Percentiles rank a stretch among this genome's conserved stretches.
phyloP scores from a whole-genome alignment of 2,888 invertebrate genomes.

The Andrena fulva region DNA sequence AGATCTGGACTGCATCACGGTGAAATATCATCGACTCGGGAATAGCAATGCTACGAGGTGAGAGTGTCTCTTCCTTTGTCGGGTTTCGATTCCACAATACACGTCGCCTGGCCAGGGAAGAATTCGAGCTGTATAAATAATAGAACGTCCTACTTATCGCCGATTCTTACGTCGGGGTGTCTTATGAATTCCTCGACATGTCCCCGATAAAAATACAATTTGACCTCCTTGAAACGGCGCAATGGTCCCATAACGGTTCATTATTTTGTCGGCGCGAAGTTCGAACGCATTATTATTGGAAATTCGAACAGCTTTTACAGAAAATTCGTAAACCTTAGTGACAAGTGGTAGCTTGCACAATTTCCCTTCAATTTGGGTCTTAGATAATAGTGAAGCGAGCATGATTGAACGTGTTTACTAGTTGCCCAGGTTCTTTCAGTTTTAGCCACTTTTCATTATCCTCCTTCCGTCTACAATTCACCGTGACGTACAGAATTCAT shows the following conservation, averaged over 20 bases:
- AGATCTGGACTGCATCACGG: slow-evolving; percentile 54
- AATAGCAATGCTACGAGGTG: slow-evolving; percentile 56
- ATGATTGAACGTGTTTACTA: too few species aligned
- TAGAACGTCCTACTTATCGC: slow-evolving; percentile 2
- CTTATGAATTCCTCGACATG: not conserved
- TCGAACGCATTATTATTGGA: too few species aligned
- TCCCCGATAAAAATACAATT: slow-evolving; percentile 1
- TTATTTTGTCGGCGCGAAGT: not conserved
- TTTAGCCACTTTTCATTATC: too few species aligned
- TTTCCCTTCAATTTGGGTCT: too few species aligned
- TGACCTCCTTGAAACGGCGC: not conserved
- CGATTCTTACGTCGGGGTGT: not conserved
- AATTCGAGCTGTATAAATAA: slow-evolving; percentile 32
- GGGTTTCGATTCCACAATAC: slow-evolving; percentile 41
- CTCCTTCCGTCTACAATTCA: too few species aligned
- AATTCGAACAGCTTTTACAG: too few species aligned
- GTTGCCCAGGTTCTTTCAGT: too few species aligned
- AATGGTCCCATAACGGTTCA: not conserved
- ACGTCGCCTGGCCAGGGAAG: slow-evolving; percentile 4
- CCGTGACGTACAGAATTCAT: too few species aligned
- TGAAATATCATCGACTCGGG: slow-evolving; percentile 64
- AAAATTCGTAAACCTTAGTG: too few species aligned
- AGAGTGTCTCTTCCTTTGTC: slow-evolving; percentile 36
- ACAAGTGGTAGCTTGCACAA: too few species aligned
- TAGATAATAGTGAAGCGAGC: too few species aligned